Conservation (phyloP, 2,888 invertebrate genomes). For the Melangyna quadrimaculata region DNA sequence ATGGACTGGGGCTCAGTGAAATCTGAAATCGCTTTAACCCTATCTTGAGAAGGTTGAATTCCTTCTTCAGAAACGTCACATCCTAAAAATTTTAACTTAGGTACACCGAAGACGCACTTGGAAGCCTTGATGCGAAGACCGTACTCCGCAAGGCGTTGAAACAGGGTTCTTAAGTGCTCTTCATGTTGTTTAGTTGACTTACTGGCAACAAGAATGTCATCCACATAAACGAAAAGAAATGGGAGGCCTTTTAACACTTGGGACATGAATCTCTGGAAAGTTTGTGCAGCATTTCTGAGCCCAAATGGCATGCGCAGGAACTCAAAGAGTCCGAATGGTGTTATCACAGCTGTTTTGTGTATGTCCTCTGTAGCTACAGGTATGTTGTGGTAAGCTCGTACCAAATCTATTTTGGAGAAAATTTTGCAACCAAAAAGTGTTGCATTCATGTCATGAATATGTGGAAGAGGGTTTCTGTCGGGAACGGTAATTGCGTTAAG, state of each 20-base stretch:
- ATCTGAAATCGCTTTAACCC: constrained; percentile 60
- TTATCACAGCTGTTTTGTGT: constrained; percentile 75
- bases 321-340: constrained; percentile 77
- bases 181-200: constrained; percentile 64
- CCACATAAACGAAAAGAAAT: no score
- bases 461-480: no score
- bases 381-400: no score
- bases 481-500: no score
- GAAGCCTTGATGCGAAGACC: constrained; percentile 66
- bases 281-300: constrained; percentile 58
- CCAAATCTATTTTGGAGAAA: no score
- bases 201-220: constrained; percentile 72
- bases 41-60: constrained; percentile 50
- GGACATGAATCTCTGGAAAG: no score
- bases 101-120: constrained; percentile 69
- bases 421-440: no score
- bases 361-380: constrained; percentile 61
- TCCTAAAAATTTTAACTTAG: constrained; percentile 63
- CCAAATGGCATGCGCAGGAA: constrained; percentile 76
- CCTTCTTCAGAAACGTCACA: constrained; percentile 56
- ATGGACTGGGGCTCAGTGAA: constrained; percentile 18
- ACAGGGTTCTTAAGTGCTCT: constrained; percentile 48
- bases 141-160: constrained; percentile 24
- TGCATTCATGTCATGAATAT: no score
- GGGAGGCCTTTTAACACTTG: no score